Base-by-base conservation (phyloP, 2,113 vertebrate species). In the Brevimyrus niger region DNA sequence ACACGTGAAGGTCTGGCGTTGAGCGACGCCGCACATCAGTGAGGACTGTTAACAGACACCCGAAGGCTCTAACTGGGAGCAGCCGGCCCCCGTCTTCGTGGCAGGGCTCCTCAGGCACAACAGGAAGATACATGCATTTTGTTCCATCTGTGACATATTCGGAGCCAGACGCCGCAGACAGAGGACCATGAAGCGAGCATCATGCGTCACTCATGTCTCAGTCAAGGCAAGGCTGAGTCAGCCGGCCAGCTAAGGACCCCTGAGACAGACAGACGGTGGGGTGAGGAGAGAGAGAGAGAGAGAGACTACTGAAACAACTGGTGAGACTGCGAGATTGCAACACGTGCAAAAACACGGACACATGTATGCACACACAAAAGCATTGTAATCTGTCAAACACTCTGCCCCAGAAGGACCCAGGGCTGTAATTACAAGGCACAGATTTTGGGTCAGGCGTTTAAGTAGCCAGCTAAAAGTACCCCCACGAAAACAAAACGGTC, bases 401-500 rank as follows among this genome's bases (percentile, higher is more conserved):
- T 96, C 94, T 96, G 94, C 93, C 94, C 95, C 95, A 95, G 96
- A 95, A 94, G 95, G 96, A 94, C 95, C 95, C 96, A 95, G 95
- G 96, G 95, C 95, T 96, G 94, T 96, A 96, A 96, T 96, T 96
- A 96, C 94, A 96, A 96, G 96, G 96, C 95, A 95, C 94, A 95
- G 94, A 96, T 96, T 96, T 96, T 93, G 94, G 95, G 95, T 96
- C 96, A 96, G 94, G 95, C 95, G 95, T 94, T 96, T 96, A 96
- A 95, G 95, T 95, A 95, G 95, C 95, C 94, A 94, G 95, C 94
- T 94, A 95, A 96, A 95, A 96, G 94, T 96, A 94, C 61, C 90
- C 31, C 31, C 93, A n/a, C 92, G 94, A 96, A 96, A 96, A 96
- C 95, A 96, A 96, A 96, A 96, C 94, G 94, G 95, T 95, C 95